Base-by-base conservation (phyloP, 2,888 invertebrate genomes). In the Diplazon laetatorius region DNA sequence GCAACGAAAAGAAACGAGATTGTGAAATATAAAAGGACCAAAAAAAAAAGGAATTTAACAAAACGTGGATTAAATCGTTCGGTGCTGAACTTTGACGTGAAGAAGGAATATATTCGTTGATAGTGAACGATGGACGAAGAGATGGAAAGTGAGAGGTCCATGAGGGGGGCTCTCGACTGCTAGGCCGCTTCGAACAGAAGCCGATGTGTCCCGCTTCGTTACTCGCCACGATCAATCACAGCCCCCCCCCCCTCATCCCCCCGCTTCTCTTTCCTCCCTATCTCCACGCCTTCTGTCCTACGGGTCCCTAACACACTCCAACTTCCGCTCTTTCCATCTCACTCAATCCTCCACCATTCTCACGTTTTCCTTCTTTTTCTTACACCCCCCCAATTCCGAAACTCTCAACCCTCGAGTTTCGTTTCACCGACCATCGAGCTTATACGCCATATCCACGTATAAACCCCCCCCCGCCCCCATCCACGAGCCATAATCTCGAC, bases 201-300 rank as follows among this genome's bases (percentile, higher is more conserved):
- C 80, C 71, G 81, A 81, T 82, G 82, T 82, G 82, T 82, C 81
- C 75, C 82, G 82, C 78, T 82, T 82, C 82, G 82, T 82, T 82
- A 82, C 82, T 78, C 76, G 71, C 76, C 48, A 69, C 80, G 81
- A 82, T 82, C 82, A 82, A 82, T 82, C 82, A 82, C 80, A 30
- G 72, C 63, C 30, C 30, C 76, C 78, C 81, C 81, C 78, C 78
- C 71, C 66, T 63, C n/a, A 35, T 37, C 37, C 77, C 20, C 71
- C 55, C n/a, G 62, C 57, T 68, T 62, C 62, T 62, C 71, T 52
- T 42, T 62, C 72, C 73, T 68, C 59, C 55, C 14, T 62, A 12
- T 62, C 60, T 46, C 68, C 48, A 44, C n/a, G 30, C 30, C 30
- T 6, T 30, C 30, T 6, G 30, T 30, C 4, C 30, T 30, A 6